Evolutionary conservation across 2,797 vertebrate species (phyloP), one percentile per base, ranked within the genome.

Genomic region (Petrocephalus schoutedeni): DNA sequence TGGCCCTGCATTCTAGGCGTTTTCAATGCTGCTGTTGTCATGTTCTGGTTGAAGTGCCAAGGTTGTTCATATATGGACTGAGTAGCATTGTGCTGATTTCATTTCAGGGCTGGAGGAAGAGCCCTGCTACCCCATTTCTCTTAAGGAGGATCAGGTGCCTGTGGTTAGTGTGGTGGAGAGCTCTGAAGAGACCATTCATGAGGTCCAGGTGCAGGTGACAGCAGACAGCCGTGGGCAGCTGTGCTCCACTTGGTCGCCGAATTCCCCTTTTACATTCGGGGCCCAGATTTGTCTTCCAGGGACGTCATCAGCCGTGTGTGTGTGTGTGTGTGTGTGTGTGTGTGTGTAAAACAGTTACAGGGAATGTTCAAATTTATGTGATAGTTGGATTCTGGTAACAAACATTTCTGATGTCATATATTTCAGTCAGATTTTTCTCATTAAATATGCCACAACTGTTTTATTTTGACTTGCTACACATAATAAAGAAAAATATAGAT

Each of bases 131-230:
- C 54, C 57, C n/a, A 80, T 84, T 7, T 12, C 88, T 36, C 90
- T 89, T 89, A 93, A 93, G 82, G 90, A 91, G 49, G 89, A 93
- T 32, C 93, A 95, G 89, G 90, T 97, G 0, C 96, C 97, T 0
- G 96, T 98, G 1, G 96, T 98, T 90, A 97, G 96, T 67, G 94
- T 99, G 0, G 95, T 98, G 58, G 97, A 98, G 2, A 96, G 94
- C 57, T 95, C 96, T 1, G 97, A 97, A 88, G 97, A 98, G 93
- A 96, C 97, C 0, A 94, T 99, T 71, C 98, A 97, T 0, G 96
- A 98, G 90, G 97, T 98, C 85, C 97, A 98, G 0, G 97, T 99
- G 58, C 97, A 97, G 89, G 96, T 99, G 96, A 96, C 97, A 91
- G 96, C 95, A 84, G 94, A 96, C 82, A 93, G 94, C 89, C 90